Base-by-base conservation (phyloP, 2,113 vertebrate species). In the Dasypus novemcinctus region DNA sequence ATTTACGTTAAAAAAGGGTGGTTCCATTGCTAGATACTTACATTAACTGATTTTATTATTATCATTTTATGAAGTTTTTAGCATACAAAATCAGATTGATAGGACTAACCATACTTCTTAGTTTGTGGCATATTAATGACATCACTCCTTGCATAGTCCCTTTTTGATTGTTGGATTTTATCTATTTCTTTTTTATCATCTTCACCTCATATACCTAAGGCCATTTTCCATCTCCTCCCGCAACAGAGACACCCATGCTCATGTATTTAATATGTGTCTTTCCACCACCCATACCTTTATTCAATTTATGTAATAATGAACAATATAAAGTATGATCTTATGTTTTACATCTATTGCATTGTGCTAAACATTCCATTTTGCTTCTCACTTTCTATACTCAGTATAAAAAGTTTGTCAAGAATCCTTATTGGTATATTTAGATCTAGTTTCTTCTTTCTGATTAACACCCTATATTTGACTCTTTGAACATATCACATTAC, bases 311-410 rank as follows among this genome's bases (percentile, higher is more conserved):
- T 59, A 85, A 76, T 25, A 63, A 46, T 64, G 14, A 85, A 81
- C 31, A 57, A 88, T 5, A 61, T 6, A 46, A 68, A 79, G 15
- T 38, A 63, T 78, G 82, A 36, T 49, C 93, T 81, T 63, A 57
- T 38, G 49, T 68, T 91, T 68, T 89, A 31, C 0, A 38, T 79
- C 41, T 57, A 72, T 38, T 71, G 23, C 31, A 72, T 87, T 68
- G 49, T 23, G n/a, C 5, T 76, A 52, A 64, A 52, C 18, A 84
- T 95, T 91, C 64, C 43, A 27, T 81, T 96, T 69, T 91, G 4
- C 6, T 84, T 90, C 82, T 69, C 17, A 36, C 2, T 27, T 76
- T 71, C 59, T 36, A 66, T 29, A 61, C 5, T 87, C 46, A 13
- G 2, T 68, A 43, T 13, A 38, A 69, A 38, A 69, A 11, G 4